Evolutionary conservation across 1,140 invertebrate genomes (phyloP).

Genomic region (Megalopta genalis): DNA sequence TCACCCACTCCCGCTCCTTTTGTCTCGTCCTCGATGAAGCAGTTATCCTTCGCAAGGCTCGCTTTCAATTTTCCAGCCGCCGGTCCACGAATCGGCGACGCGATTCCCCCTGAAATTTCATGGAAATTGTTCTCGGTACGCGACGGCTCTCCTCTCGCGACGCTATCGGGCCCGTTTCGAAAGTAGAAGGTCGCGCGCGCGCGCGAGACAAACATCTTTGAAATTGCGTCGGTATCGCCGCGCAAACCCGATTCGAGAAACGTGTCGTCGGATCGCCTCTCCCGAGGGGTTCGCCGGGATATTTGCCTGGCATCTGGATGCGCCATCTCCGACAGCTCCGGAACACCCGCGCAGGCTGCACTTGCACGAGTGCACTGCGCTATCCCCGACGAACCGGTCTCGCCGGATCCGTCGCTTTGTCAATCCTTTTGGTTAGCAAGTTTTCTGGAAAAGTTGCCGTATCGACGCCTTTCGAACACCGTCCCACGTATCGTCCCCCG

Average conservation of each 20-base stretch:
- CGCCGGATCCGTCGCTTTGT: constrained; percentile 56
- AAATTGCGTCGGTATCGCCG: constrained; percentile 47
- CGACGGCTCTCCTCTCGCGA: neutral
- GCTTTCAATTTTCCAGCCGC: neutral
- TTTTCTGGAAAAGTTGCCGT: constrained; percentile 38
- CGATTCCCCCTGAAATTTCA: neutral
- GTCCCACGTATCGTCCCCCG: constrained; percentile 40
- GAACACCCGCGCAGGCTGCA: too few relatives aligned
- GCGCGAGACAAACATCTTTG: constrained; percentile 52
- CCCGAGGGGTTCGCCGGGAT: constrained; percentile 40
- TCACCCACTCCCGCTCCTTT: too few relatives aligned
- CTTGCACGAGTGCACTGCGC: neutral
- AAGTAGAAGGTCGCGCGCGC: neutral
- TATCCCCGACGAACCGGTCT: constrained; percentile 50
- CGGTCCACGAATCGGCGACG: neutral
- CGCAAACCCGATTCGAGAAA: constrained; percentile 56
- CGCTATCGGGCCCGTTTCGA: neutral
- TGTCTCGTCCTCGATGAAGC: neutral
- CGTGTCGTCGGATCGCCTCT: constrained; percentile 47
- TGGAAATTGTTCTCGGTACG: neutral
- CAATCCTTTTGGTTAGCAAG: constrained; percentile 56
- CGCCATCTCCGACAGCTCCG: constrained; percentile 34
- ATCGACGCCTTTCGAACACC: constrained; percentile 49
- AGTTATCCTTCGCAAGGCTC: neutral
- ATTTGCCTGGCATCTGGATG: constrained; percentile 60